phyloP scores from a whole-genome alignment of 2,888 invertebrate genomes.

The Ligdia adustata region DNA sequence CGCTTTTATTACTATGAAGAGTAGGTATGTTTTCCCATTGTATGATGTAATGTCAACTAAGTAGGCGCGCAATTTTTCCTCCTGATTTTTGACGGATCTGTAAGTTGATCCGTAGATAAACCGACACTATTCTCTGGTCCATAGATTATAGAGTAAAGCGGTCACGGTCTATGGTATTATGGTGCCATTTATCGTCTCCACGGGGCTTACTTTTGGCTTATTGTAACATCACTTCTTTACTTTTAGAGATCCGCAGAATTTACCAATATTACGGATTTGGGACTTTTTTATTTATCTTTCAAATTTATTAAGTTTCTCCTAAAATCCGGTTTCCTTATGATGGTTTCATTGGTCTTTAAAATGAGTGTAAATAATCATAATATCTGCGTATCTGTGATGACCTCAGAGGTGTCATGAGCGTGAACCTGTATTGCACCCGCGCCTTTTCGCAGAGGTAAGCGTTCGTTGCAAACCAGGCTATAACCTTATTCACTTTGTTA shows the following conservation, averaged over 20 bases:
- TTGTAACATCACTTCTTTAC: background rate
- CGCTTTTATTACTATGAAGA: constrained; percentile 35
- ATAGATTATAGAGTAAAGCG: constrained; percentile 83
- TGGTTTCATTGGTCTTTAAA: no score
- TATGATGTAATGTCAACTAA: constrained; percentile 23
- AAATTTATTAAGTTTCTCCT: no score
- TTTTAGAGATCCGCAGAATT: background rate
- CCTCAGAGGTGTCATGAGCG: no score
- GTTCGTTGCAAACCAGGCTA: no score
- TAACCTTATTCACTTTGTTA: no score
- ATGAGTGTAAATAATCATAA: no score
- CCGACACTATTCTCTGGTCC: constrained; percentile 64
- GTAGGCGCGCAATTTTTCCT: constrained; percentile 57
- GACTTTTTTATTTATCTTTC: no score
- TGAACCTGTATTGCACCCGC: no score
- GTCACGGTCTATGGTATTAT: constrained; percentile 83
- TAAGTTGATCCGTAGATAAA: constrained; percentile 71
- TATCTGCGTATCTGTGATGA: no score
- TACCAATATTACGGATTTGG: no score
- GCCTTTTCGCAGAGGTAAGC: no score
- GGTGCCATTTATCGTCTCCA: constrained; percentile 82
- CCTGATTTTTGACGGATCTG: constrained; percentile 66
- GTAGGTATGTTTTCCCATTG: constrained; percentile 50
- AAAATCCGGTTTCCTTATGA: no score
- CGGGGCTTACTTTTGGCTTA: constrained; percentile 67